These are phyloP conservation scores for Asobara japonica DNA, from an alignment of 1,140 invertebrate species.

Conservation along the genomic window DNA sequence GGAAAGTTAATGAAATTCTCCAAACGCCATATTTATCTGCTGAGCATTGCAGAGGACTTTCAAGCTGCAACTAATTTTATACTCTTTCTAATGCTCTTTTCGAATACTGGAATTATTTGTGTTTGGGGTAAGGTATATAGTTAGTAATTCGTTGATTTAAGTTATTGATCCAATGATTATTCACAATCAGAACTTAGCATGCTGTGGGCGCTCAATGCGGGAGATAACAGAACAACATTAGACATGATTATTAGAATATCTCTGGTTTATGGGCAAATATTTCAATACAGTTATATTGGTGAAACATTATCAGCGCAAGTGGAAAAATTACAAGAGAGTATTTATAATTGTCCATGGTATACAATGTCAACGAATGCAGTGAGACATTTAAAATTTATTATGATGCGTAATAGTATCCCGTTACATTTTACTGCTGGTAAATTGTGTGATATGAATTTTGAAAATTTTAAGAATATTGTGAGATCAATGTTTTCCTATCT, in stretches of 20 bases:
- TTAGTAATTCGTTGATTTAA: too few species aligned
- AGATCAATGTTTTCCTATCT: constrained; percentile 33
- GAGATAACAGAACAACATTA: not conserved
- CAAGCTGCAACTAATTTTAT: constrained; percentile 23
- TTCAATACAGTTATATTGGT: constrained; percentile 32
- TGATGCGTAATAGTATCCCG: constrained; percentile 23
- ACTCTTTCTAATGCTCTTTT: constrained; percentile 13
- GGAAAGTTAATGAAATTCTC: constrained; percentile 2
- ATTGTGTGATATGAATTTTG: constrained; percentile 26
- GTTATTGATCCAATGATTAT: not conserved
- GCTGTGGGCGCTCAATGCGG: not conserved
- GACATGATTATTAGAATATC: constrained; percentile 6
- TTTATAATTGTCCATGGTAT: constrained; percentile 32
- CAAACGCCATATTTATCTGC: constrained; percentile 26
- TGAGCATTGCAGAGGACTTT: constrained; percentile 22
- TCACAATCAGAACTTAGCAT: not conserved
- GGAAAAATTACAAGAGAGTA: constrained; percentile 13
- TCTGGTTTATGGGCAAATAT: constrained; percentile 29
- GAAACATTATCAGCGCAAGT: constrained; percentile 19
- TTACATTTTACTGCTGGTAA: constrained; percentile 33
- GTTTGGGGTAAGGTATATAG: constrained; percentile 22
- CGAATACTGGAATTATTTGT: constrained; percentile 24
- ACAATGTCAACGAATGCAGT: constrained; percentile 22
- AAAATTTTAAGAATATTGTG: constrained; percentile 27
- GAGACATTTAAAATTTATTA: constrained; percentile 26